A percentile compares a stretch with the other conserved stretches of the same genome.
Conservation (phyloP, 2,113 vertebrate genomes). For the Haliaeetus leucogaster region DNA sequence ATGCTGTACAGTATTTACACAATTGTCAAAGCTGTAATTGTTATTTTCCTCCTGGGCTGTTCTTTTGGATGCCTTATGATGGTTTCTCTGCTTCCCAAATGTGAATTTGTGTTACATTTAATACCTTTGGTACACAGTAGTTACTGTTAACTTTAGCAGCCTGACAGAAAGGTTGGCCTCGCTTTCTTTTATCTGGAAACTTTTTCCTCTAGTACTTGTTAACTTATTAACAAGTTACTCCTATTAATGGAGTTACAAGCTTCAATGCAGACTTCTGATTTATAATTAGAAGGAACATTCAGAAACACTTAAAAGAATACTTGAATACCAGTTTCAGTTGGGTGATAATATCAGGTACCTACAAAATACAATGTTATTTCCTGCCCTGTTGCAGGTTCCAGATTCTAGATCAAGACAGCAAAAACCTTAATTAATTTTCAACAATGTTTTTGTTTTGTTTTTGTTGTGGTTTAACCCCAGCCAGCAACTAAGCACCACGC, state of each 20-base stretch:
- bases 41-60: neutral
- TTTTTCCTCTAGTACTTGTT: neutral
- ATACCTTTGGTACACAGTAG: neutral
- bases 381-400: neutral
- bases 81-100: neutral
- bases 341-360: neutral
- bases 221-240: neutral
- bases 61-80: neutral
- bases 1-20: neutral
- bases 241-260: neutral
- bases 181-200: neutral
- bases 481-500: too few species aligned
- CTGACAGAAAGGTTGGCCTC: neutral
- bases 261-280: neutral
- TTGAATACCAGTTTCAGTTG: neutral
- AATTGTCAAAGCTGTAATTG: neutral
- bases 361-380: neutral
- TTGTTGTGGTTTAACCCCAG: too few species aligned
- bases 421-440: neutral
- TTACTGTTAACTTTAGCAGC: neutral
- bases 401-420: neutral
- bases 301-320: neutral
- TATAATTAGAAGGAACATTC: neutral
- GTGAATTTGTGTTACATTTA: neutral
- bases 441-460: neutral